A percentile compares a stretch with the other conserved stretches of the same genome.
phyloP scores from a whole-genome alignment of 2,797 vertebrate species.

The Spinibarbus caldwelli region DNA sequence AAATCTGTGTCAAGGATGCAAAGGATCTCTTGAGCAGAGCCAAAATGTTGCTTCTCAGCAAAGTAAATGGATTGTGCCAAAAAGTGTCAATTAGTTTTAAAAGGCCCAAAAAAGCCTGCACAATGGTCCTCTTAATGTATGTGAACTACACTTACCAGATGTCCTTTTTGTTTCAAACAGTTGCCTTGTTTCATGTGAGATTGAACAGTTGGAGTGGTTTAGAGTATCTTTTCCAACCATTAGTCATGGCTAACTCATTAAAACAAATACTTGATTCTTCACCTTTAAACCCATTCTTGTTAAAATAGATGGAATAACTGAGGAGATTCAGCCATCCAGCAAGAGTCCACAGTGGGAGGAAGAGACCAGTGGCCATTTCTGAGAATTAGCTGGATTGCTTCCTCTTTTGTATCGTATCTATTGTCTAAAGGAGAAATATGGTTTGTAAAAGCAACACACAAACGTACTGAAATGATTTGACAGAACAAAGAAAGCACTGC shows the following conservation, averaged over 20 bases:
- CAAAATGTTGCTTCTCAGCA: conserved; percentile 61
- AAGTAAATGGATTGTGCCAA: conserved; percentile 65
- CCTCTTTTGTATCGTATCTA: conserved; percentile 30
- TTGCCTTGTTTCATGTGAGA: conserved; percentile 64
- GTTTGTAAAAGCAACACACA: conserved; percentile 18
- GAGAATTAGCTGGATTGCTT: conserved; percentile 35
- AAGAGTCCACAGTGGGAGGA: conserved; percentile 36
- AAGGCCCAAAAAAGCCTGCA: conserved; percentile 57
- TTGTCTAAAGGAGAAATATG: conserved; percentile 47
- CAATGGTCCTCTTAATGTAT: conserved; percentile 65
- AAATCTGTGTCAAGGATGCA: conserved; percentile 54
- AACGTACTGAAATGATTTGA: not conserved
- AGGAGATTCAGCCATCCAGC: conserved; percentile 38
- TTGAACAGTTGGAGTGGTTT: conserved; percentile 62
- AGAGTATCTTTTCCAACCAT: conserved; percentile 64
- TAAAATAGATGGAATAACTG: conserved; percentile 51
- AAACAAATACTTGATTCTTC: conserved; percentile 62
- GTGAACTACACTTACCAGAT: conserved; percentile 64
- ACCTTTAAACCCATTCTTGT: conserved; percentile 57
- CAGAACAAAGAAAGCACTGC: conserved; percentile 28
- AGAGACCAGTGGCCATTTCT: conserved; percentile 29
- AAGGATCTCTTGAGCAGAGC: conserved; percentile 53
- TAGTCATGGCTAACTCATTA: conserved; percentile 66
- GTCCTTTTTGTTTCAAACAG: conserved; percentile 64
- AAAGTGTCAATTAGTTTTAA: conserved; percentile 67